Percentiles rank a stretch among this genome's conserved stretches.
These are phyloP conservation scores for Dascyllus trimaculatus DNA, from an alignment of 2,113 vertebrate species.

Conservation along the genomic window DNA sequence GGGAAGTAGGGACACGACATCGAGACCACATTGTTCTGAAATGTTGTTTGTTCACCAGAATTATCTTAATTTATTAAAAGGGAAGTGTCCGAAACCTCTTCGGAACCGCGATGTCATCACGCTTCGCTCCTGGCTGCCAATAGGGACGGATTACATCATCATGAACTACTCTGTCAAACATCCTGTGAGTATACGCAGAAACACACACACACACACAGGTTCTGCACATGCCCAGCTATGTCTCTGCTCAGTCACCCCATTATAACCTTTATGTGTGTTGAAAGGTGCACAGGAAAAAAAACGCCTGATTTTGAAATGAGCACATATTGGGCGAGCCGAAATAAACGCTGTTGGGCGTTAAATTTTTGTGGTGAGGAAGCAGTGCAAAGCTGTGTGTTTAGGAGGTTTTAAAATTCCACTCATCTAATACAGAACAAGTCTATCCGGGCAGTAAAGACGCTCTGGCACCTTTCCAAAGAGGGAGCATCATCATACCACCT, in stretches of 20 bases:
- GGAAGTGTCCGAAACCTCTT: slow-evolving; percentile 94
- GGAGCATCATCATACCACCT: not conserved
- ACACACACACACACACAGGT: not conserved
- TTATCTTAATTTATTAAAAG: slow-evolving; percentile 74
- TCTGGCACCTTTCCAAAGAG: slow-evolving; percentile 34
- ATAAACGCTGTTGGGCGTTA: not conserved
- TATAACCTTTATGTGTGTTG: slow-evolving; percentile 17
- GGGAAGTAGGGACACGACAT: not conserved
- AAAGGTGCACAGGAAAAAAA: slow-evolving; percentile 11
- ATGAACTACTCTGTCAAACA: slow-evolving; percentile 99
- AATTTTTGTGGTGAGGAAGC: slow-evolving; percentile 15
- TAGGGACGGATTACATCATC: slow-evolving; percentile 96
- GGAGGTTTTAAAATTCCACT: slow-evolving; percentile 10
- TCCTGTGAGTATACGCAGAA: slow-evolving; percentile 82
- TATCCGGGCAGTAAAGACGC: slow-evolving; percentile 9
- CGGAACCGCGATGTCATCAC: slow-evolving; percentile 96
- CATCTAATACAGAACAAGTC: not conserved
- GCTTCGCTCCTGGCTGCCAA: slow-evolving; percentile 95
- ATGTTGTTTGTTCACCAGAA: slow-evolving; percentile 8
- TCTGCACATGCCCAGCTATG: not conserved
- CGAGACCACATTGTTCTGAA: not conserved
- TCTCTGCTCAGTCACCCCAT: not conserved
- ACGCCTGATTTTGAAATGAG: not conserved
- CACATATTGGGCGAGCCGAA: not conserved
- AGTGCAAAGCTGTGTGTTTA: not conserved